A percentile compares a stretch with the other conserved stretches of the same genome.
Evolutionary conservation across 1,140 invertebrate species (phyloP).

Genomic region (Gerris buenoi): DNA sequence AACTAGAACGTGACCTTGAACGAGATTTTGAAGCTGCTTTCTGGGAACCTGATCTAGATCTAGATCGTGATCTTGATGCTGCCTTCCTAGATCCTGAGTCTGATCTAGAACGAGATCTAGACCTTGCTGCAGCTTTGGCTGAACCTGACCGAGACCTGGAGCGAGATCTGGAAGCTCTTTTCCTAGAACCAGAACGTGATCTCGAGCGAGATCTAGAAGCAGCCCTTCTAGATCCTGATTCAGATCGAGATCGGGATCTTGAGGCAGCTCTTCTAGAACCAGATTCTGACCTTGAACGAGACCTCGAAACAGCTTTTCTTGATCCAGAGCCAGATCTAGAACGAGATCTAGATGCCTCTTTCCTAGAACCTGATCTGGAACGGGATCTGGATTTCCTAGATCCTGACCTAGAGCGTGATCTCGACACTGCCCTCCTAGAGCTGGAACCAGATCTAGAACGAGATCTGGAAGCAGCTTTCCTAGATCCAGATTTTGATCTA

Average conservation of each 20-base stretch:
- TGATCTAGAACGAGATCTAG: slow-evolving; percentile 23
- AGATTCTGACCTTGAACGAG: slow-evolving; percentile 13
- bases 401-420: slow-evolving; percentile 18
- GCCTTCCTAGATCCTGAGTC: slow-evolving; percentile 16
- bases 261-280: slow-evolving; percentile 22
- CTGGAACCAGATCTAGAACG: slow-evolving; percentile 13
- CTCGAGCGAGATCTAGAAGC: slow-evolving; percentile 19
- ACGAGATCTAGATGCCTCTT: slow-evolving; percentile 19
- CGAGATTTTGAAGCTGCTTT: slow-evolving; percentile 22
- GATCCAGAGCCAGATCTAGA: slow-evolving; percentile 23
- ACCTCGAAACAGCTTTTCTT: slow-evolving; percentile 18
- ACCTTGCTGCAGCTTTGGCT: slow-evolving; percentile 19
- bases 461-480: slow-evolving; percentile 2
- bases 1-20: slow-evolving; percentile 11
- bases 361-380: slow-evolving; percentile 24
- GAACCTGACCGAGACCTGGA: slow-evolving; percentile 19
- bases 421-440: slow-evolving; percentile 23
- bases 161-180: slow-evolving; percentile 14
- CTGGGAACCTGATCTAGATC: slow-evolving; percentile 15
- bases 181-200: slow-evolving; percentile 18
- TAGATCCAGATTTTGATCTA: slow-evolving; percentile 15
- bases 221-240: slow-evolving; percentile 16
- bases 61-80: slow-evolving; percentile 13
- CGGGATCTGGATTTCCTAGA: slow-evolving; percentile 20
- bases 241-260: slow-evolving; percentile 25